Evolutionary conservation across 1,140 invertebrate genomes (phyloP).

Genomic region (Apolygus lucorum): DNA sequence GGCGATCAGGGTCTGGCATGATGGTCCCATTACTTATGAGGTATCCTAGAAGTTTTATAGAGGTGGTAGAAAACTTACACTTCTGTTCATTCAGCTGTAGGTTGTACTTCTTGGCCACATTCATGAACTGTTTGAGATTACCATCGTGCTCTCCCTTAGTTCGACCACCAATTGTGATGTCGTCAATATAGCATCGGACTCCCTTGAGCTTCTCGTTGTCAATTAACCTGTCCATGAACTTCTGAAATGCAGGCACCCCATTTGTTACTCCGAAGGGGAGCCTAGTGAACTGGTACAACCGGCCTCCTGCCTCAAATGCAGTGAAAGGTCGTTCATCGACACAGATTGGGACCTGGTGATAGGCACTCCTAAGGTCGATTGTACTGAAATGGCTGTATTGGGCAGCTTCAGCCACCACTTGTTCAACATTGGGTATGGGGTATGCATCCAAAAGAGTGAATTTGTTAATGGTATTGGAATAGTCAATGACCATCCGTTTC

Average conservation of each 20-base stretch:
- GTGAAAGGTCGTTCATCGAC: slow-evolving; percentile 16
- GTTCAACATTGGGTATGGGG: slow-evolving; percentile 18
- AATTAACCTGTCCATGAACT: too few species aligned
- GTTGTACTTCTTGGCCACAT: too few species aligned
- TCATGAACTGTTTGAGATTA: too few species aligned
- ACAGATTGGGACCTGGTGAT: slow-evolving; percentile 23
- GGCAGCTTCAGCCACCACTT: slow-evolving; percentile 12
- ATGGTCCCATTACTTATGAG: slow-evolving; percentile 1
- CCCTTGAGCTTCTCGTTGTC: too few species aligned
- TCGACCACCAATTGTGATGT: too few species aligned
- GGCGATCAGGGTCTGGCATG: slow-evolving; percentile 6
- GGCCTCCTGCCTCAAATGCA: slow-evolving; percentile 22
- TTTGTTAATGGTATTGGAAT: slow-evolving; percentile 2
- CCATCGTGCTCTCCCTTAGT: too few species aligned
- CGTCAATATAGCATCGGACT: too few species aligned
- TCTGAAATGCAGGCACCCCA: slow-evolving; percentile 25
- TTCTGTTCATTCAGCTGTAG: too few species aligned
- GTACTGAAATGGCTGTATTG: slow-evolving; percentile 1
- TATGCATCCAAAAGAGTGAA: slow-evolving; percentile 19
- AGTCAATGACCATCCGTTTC: slow-evolving; percentile 18
- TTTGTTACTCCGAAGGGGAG: slow-evolving; percentile 36
- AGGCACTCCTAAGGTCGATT: slow-evolving; percentile 7
- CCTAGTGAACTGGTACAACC: slow-evolving; percentile 31
- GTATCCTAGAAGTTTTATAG: slow-evolving; percentile 6
- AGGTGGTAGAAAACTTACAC: too few species aligned